Conservation (phyloP, 2,113 vertebrate genomes). For the Lepidothrix coronata region DNA sequence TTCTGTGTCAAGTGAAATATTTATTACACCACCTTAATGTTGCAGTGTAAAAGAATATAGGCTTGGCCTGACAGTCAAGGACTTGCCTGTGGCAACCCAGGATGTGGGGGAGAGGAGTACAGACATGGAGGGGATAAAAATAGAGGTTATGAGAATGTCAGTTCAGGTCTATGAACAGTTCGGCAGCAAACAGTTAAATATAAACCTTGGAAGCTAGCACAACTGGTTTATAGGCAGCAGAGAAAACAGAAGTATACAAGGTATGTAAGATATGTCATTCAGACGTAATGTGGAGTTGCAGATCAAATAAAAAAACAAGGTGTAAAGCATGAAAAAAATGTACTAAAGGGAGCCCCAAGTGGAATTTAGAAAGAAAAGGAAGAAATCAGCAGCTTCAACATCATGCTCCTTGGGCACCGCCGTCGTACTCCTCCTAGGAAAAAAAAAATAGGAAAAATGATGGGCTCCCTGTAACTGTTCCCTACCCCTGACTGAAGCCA, state of each 20-base stretch:
- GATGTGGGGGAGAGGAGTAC: background rate
- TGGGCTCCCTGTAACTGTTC: background rate
- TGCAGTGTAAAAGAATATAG: background rate
- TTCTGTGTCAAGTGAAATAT: background rate
- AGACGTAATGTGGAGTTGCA: background rate
- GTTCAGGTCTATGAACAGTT: background rate
- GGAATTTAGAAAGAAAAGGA: background rate
- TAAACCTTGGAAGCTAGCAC: background rate
- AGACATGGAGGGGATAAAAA: background rate
- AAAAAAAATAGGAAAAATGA: background rate
- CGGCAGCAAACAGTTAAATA: background rate
- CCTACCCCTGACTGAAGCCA: background rate
- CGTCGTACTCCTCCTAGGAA: background rate
- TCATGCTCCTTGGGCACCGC: background rate
- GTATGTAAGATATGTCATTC: background rate
- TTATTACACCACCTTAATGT: background rate
- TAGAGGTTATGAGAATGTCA: background rate
- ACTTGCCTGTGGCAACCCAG: background rate
- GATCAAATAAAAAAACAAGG: background rate
- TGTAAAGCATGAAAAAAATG: background rate
- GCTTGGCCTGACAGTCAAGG: background rate
- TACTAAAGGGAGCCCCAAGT: rapidly evolving
- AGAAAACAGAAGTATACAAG: background rate
- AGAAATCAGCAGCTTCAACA: background rate
- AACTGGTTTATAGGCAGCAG: background rate